phyloP scores from a whole-genome alignment of 2,797 vertebrate genomes.

The Decapterus maruadsi region DNA sequence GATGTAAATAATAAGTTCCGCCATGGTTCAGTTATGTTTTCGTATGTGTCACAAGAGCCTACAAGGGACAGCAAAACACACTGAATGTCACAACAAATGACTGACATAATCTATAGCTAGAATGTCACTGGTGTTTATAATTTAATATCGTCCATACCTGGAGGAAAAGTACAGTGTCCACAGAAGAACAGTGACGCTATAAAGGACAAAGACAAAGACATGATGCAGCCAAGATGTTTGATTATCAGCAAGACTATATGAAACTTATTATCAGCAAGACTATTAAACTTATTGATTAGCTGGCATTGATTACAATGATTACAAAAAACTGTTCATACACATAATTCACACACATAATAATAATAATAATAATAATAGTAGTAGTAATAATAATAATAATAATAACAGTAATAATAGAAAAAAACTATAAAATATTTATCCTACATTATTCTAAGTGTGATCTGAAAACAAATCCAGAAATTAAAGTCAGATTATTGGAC shows the following conservation, averaged over 20 bases:
- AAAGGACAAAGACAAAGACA: not conserved
- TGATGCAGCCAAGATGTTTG: not conserved
- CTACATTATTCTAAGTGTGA: not conserved
- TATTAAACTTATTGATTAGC: not conserved
- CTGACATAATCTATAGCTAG: not conserved
- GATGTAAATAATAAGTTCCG: slow-evolving; percentile 24
- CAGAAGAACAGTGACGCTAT: slow-evolving; percentile 49
- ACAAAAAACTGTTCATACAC: not conserved
- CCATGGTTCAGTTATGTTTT: slow-evolving; percentile 49
- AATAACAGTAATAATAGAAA: too few relatives aligned
- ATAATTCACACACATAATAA: not conserved
- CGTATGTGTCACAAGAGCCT: slow-evolving; percentile 64
- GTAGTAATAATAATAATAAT: not conserved
- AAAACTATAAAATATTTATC: not conserved
- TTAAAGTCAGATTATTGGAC: not conserved
- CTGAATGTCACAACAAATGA: not conserved
- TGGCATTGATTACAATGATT: not conserved
- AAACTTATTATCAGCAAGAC: not conserved
- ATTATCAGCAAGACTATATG: too few relatives aligned
- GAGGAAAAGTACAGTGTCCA: slow-evolving; percentile 6
- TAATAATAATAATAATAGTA: too few relatives aligned
- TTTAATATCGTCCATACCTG: slow-evolving; percentile 45
- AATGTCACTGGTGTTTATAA: slow-evolving; percentile 1
- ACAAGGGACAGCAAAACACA: not conserved
- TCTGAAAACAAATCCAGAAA: not conserved